Conservation (phyloP, 2,113 vertebrate species). For the Oncorhynchus gorbuscha region DNA sequence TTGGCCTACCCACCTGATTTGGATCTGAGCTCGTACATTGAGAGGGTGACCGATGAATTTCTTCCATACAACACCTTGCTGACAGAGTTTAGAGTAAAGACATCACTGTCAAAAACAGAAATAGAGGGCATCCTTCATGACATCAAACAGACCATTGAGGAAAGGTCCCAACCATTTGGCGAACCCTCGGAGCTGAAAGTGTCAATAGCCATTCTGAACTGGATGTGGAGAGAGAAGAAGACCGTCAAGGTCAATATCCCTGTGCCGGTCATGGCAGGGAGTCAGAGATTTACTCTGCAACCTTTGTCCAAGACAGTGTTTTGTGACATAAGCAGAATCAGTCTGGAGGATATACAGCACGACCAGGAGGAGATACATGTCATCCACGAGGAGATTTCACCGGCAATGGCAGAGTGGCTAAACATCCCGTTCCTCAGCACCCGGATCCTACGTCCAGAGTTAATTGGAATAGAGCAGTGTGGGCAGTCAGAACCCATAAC, state of each 20-base stretch:
- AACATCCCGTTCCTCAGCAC: slow-evolving; percentile 75
- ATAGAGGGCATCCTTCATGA: slow-evolving; percentile 63
- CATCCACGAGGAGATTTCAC: slow-evolving; percentile 76
- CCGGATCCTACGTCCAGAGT: slow-evolving; percentile 71
- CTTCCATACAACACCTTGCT: slow-evolving; percentile 68
- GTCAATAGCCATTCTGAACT: slow-evolving; percentile 75
- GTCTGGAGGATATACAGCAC: slow-evolving; percentile 60
- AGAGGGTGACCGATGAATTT: slow-evolving; percentile 73
- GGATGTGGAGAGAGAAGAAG: slow-evolving; percentile 72
- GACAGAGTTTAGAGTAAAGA: slow-evolving; percentile 66
- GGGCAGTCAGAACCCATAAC: slow-evolving; percentile 82
- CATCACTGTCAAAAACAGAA: slow-evolving; percentile 57
- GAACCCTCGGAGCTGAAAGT: slow-evolving; percentile 68
- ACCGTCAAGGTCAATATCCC: slow-evolving; percentile 52
- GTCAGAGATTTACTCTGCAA: slow-evolving; percentile 63
- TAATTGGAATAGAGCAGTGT: slow-evolving; percentile 72
- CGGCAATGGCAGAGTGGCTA: slow-evolving; percentile 72
- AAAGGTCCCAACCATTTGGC: slow-evolving; percentile 49
- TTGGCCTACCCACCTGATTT: slow-evolving; percentile 71
- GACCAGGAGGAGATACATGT: slow-evolving; percentile 67
- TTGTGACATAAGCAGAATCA: slow-evolving; percentile 74
- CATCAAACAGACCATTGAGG: slow-evolving; percentile 66
- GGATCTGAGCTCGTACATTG: slow-evolving; percentile 72
- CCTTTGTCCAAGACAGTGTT: slow-evolving; percentile 68
- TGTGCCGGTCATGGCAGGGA: slow-evolving; percentile 69